These are phyloP conservation scores for Trichosurus vulpecula DNA, from an alignment of 2,797 vertebrate genomes.

Conservation along the genomic window DNA sequence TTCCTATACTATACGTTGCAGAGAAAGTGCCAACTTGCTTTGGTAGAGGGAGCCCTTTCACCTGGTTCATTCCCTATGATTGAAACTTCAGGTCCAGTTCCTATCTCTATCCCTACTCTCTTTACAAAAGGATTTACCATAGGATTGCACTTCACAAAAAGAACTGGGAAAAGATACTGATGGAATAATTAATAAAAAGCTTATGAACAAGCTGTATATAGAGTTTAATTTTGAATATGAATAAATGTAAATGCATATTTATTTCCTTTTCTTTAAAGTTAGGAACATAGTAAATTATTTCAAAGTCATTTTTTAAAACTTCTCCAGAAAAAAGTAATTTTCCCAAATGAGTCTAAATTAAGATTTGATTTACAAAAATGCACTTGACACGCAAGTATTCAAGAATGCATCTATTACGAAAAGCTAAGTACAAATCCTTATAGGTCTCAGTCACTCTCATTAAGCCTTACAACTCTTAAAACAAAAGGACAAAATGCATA, in stretches of 20 bases:
- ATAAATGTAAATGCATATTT: not conserved
- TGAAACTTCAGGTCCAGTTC: not conserved
- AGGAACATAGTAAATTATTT: not conserved
- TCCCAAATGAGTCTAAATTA: not conserved
- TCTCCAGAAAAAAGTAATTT: not conserved
- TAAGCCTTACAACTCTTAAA: not conserved
- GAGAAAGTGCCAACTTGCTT: not conserved
- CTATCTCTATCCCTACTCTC: not conserved
- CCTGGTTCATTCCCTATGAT: not conserved
- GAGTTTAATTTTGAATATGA: not conserved
- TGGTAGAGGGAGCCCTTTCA: not conserved
- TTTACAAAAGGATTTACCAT: not conserved
- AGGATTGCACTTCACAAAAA: not conserved
- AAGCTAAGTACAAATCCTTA: not conserved
- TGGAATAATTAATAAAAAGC: not conserved
- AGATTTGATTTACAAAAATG: not conserved
- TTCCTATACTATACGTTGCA: not conserved
- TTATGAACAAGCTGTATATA: not conserved
- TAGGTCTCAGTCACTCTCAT: not conserved
- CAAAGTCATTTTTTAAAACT: not conserved
- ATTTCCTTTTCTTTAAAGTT: not conserved
- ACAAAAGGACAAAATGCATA: not conserved
- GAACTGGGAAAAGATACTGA: not conserved
- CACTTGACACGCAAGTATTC: not conserved
- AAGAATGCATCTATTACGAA: not conserved